These are phyloP conservation scores for Poecile montanus DNA, from an alignment of 2,797 vertebrate genomes.

Conservation along the genomic window DNA sequence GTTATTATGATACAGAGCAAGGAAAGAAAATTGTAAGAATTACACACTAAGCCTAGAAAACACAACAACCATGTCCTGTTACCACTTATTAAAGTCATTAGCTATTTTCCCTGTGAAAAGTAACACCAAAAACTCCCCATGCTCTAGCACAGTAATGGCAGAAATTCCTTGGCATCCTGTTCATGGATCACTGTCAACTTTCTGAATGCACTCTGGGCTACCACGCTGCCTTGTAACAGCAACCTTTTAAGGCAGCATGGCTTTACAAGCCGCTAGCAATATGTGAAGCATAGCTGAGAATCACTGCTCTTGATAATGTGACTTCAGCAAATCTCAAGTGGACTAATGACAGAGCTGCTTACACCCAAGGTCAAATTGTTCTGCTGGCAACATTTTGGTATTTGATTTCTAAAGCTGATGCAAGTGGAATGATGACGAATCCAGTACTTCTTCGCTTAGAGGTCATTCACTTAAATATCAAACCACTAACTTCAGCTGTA, in stretches of 20 bases:
- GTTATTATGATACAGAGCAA: background rate
- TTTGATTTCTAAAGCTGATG: constrained; percentile 30
- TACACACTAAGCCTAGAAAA: background rate
- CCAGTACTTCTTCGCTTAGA: background rate
- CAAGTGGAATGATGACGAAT: background rate
- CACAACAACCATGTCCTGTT: background rate
- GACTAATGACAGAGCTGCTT: background rate
- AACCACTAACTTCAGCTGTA: background rate
- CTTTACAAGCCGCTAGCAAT: accelerated
- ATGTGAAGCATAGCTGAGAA: background rate
- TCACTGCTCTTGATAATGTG: background rate
- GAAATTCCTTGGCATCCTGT: background rate
- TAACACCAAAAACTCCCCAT: background rate
- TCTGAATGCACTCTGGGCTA: background rate
- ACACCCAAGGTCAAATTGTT: constrained; percentile 33
- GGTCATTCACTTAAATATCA: background rate
- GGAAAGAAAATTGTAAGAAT: background rate
- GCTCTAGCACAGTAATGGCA: background rate
- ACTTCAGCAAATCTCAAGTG: background rate
- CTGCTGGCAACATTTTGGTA: constrained; percentile 10
- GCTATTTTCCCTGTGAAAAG: background rate
- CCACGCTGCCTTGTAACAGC: background rate
- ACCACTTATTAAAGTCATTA: background rate
- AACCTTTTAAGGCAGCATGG: background rate
- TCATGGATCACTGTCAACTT: background rate